Conservation (phyloP, 2,797 vertebrate genomes). For the Hydrophis major region DNA sequence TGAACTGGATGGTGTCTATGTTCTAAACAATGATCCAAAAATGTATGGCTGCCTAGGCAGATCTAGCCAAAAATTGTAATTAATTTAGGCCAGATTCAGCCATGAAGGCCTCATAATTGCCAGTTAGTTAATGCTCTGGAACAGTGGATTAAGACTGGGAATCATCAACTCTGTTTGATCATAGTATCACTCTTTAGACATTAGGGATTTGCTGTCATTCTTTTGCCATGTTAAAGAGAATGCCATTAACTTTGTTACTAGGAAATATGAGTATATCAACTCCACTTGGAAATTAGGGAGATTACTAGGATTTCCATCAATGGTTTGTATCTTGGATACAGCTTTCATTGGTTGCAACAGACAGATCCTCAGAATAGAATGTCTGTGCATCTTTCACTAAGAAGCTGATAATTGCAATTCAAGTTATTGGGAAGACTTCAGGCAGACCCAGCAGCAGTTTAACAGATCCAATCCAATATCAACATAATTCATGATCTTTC, state of each 20-base stretch:
- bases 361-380: not conserved
- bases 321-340: not conserved
- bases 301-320: not conserved
- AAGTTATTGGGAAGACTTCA: not conserved
- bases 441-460: not conserved
- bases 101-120: not conserved
- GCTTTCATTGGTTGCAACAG: not conserved
- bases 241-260: not conserved
- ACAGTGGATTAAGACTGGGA: not conserved
- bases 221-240: not conserved
- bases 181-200: not conserved
- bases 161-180: not conserved
- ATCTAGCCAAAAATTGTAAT: not conserved
- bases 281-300: not conserved
- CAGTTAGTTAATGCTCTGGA: not conserved
- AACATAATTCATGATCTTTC: not conserved
- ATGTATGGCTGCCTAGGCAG: not conserved
- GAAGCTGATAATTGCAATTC: not conserved
- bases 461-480: not conserved
- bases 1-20: not conserved
- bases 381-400: not conserved
- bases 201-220: not conserved
- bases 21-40: not conserved
- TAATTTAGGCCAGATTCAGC: not conserved
- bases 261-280: not conserved